A percentile compares a stretch with the other conserved stretches of the same genome.
Evolutionary conservation across 2,888 invertebrate species (phyloP).

Genomic region (Atethmia centrago): DNA sequence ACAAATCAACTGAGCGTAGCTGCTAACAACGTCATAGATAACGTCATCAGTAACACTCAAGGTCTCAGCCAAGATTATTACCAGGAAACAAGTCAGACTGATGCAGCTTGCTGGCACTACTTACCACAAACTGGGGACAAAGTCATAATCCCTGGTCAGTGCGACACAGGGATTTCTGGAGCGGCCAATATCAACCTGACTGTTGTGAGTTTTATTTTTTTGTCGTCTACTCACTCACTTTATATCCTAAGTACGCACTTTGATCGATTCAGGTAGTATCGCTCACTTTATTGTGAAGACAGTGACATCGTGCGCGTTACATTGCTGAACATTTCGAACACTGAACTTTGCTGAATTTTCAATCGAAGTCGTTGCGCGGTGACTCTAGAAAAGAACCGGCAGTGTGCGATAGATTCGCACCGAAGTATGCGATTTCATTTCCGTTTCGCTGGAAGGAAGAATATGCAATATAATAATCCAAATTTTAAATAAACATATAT

Average conservation of each 20-base stretch:
- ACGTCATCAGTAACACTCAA: slow-evolving; percentile 73
- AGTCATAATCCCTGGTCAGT: slow-evolving; percentile 36
- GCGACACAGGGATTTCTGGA: slow-evolving; percentile 27
- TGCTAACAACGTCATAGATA: slow-evolving; percentile 70
- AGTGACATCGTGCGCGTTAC: background rate
- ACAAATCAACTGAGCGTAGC: slow-evolving; percentile 64
- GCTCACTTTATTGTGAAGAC: background rate
- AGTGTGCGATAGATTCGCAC: background rate
- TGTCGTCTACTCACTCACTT: background rate
- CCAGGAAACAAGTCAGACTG: slow-evolving; percentile 75
- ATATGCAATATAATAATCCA: background rate
- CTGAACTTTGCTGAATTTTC: too few relatives aligned
- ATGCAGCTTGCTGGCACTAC: slow-evolving; percentile 83
- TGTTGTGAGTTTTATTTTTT: slow-evolving; percentile 69
- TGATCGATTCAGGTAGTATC: background rate
- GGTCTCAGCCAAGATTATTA: slow-evolving; percentile 80
- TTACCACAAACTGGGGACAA: slow-evolving; percentile 5
- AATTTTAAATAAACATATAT: background rate
- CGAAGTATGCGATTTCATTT: background rate
- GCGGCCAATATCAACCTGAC: background rate
- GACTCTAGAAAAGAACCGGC: background rate
- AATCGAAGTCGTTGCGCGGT: background rate
- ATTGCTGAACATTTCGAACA: background rate
- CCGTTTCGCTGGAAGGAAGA: background rate
- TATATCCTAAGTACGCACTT: background rate